phyloP scores from a whole-genome alignment of 1,140 invertebrate species.

The Caerostris extrusa region DNA sequence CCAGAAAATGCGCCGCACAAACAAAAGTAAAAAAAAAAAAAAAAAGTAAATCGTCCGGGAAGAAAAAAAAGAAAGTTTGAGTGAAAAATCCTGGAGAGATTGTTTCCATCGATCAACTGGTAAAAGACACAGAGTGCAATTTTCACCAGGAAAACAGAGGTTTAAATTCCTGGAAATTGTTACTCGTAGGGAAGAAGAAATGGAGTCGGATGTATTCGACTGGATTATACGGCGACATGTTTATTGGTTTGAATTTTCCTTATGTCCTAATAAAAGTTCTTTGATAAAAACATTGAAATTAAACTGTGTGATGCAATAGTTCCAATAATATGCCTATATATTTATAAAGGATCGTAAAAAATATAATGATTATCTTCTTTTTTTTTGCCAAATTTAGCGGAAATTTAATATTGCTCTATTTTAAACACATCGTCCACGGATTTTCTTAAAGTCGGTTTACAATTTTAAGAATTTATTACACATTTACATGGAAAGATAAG shows the following conservation, averaged over 20 bases:
- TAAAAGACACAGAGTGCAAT: neutral
- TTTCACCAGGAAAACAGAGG: neutral
- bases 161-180: conserved; percentile 3
- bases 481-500: too few relatives aligned
- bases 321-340: too few relatives aligned
- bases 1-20: neutral
- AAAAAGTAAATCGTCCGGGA: neutral
- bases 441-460: too few relatives aligned
- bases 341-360: too few relatives aligned
- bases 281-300: too few relatives aligned
- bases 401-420: too few relatives aligned
- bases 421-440: too few relatives aligned
- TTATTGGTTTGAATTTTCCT: neutral
- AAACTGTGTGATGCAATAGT: too few relatives aligned
- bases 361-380: too few relatives aligned
- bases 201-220: neutral
- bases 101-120: neutral
- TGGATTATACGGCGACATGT: neutral
- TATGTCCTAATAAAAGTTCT: too few relatives aligned
- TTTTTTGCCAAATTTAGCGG: too few relatives aligned
- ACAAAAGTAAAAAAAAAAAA: neutral
- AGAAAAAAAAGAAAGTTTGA: neutral
- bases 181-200: neutral
- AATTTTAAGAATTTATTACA: too few relatives aligned
- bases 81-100: neutral